Conservation (phyloP, 1,140 invertebrate genomes). For the Wasmannia auropunctata region DNA sequence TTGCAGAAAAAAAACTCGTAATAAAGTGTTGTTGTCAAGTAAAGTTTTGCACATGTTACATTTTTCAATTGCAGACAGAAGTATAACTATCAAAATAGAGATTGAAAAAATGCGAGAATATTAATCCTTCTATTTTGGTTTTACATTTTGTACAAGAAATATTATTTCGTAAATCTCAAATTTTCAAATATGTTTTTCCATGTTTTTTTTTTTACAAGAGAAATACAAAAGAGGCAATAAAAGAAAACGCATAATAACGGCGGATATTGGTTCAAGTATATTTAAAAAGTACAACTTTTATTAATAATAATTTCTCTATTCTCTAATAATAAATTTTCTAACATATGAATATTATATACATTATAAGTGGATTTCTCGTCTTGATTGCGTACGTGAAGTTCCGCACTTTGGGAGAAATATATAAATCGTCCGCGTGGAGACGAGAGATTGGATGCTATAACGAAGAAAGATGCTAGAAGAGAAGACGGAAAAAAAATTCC, state of each 20-base stretch:
- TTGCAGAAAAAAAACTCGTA: neutral
- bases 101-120: neutral
- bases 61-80: neutral
- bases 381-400: neutral
- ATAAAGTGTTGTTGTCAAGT: neutral
- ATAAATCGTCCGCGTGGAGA: neutral
- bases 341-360: neutral
- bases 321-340: neutral
- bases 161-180: neutral
- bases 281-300: neutral
- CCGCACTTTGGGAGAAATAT: neutral
- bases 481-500: neutral
- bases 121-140: neutral
- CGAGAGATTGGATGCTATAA: neutral
- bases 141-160: neutral
- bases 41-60: neutral
- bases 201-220: neutral
- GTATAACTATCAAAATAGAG: neutral
- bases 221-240: neutral
- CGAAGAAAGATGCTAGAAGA: neutral
- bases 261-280: neutral
- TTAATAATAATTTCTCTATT: neutral
- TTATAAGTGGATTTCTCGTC: neutral
- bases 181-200: neutral
- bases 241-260: neutral